Conservation (phyloP, 2,113 vertebrate genomes). For the Lonchura striata region DNA sequence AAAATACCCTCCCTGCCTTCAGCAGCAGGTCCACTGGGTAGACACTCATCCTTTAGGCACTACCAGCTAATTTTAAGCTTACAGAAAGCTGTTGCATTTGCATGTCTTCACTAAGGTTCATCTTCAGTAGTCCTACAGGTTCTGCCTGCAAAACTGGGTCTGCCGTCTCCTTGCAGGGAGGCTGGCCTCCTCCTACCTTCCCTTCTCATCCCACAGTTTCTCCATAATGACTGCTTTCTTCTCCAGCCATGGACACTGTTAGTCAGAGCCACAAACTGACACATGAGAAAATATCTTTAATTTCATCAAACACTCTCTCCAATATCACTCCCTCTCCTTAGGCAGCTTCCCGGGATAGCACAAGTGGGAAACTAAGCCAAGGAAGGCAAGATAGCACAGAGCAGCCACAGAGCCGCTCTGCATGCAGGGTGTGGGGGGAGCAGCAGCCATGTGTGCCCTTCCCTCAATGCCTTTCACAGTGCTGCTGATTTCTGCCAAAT, state of each 20-base stretch:
- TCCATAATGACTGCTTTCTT: neutral
- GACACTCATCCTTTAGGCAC: neutral
- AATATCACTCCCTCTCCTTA: neutral
- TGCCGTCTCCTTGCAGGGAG: neutral
- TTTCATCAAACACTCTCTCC: neutral
- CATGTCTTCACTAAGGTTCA: neutral
- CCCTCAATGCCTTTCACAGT: accelerated
- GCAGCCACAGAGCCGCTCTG: neutral
- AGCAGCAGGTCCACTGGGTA: neutral
- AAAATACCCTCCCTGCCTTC: neutral
- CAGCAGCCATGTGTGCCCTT: neutral
- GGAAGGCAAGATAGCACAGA: neutral
- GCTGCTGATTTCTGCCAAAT: neutral
- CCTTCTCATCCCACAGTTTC: neutral
- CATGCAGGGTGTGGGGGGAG: neutral
- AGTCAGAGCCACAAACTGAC: neutral
- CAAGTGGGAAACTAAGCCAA: neutral
- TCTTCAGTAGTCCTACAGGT: slow-evolving; percentile 36
- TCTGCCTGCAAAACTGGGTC: slow-evolving; percentile 49
- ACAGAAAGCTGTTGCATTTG: neutral
- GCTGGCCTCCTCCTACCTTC: neutral
- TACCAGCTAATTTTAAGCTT: neutral
- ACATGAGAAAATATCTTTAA: neutral
- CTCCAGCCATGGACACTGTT: neutral
- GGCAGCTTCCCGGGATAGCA: accelerated